Evolutionary conservation across 2,888 invertebrate species (phyloP).

Genomic region (Hypolimnas misippus): DNA sequence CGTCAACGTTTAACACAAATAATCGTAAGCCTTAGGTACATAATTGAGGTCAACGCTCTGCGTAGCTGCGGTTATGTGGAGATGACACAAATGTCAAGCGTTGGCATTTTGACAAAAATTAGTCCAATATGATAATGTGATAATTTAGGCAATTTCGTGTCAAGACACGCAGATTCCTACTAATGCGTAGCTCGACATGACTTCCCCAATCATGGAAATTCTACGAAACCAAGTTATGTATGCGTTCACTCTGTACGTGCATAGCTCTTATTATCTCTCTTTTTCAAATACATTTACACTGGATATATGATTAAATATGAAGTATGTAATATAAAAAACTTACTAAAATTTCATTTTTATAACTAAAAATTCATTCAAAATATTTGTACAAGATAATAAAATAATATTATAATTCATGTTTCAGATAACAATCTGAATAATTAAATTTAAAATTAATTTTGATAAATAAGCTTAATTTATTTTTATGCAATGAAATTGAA

Average conservation of each 20-base stretch:
- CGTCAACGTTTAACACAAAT: background rate
- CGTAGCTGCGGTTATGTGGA: background rate
- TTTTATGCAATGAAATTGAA: too few species aligned
- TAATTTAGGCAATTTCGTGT: constrained; percentile 10
- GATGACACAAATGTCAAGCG: constrained; percentile 11
- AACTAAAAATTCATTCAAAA: too few species aligned
- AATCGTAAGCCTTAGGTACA: constrained; percentile 2
- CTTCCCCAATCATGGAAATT: background rate
- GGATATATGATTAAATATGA: too few species aligned
- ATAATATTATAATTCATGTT: too few species aligned
- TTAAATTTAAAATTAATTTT: too few species aligned
- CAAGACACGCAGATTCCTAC: constrained; percentile 3
- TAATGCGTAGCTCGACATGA: background rate
- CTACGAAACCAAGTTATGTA: background rate
- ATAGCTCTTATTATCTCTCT: too few species aligned
- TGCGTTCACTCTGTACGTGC: background rate
- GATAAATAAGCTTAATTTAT: too few species aligned
- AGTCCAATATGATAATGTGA: constrained; percentile 6
- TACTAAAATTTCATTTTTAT: too few species aligned
- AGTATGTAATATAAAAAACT: too few species aligned
- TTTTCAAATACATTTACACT: too few species aligned
- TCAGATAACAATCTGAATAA: too few species aligned
- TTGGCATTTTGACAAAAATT: constrained; percentile 8
- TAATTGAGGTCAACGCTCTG: constrained; percentile 5
- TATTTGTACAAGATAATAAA: too few species aligned